Percentiles rank a stretch among this genome's conserved stretches.
phyloP scores from a whole-genome alignment of 2,797 vertebrate genomes.

The Danio albolineatus region DNA sequence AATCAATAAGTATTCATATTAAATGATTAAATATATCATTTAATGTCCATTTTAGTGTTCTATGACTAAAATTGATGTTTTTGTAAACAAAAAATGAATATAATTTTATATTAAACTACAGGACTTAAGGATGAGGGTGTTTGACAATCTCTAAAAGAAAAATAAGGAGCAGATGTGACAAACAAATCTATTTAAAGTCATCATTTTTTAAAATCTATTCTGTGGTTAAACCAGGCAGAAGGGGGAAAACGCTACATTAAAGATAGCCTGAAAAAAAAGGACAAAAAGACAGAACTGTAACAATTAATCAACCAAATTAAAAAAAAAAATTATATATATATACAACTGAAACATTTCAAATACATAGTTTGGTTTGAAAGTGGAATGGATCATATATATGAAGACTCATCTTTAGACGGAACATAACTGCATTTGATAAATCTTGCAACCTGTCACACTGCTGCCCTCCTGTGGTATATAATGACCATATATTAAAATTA shows the following conservation, averaged over 20 bases:
- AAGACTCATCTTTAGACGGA: neutral
- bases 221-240: neutral
- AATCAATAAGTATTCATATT: too few relatives aligned
- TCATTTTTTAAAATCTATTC: neutral
- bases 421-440: slow-evolving; percentile 2
- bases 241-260: neutral
- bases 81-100: neutral
- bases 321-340: neutral
- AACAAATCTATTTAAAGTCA: neutral
- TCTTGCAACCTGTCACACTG: slow-evolving; percentile 71
- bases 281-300: neutral
- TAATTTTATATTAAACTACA: neutral
- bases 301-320: neutral
- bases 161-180: neutral
- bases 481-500: neutral
- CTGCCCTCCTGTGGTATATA: slow-evolving; percentile 78
- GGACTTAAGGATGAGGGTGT: neutral
- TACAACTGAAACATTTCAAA: neutral
- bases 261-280: neutral
- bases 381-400: neutral
- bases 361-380: neutral
- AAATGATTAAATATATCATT: too few relatives aligned
- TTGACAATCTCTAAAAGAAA: neutral
- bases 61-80: too few relatives aligned
- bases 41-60: too few relatives aligned